These are phyloP conservation scores for Silurus lanzhouensis DNA, from an alignment of 2,797 vertebrate species.

Conservation along the genomic window DNA sequence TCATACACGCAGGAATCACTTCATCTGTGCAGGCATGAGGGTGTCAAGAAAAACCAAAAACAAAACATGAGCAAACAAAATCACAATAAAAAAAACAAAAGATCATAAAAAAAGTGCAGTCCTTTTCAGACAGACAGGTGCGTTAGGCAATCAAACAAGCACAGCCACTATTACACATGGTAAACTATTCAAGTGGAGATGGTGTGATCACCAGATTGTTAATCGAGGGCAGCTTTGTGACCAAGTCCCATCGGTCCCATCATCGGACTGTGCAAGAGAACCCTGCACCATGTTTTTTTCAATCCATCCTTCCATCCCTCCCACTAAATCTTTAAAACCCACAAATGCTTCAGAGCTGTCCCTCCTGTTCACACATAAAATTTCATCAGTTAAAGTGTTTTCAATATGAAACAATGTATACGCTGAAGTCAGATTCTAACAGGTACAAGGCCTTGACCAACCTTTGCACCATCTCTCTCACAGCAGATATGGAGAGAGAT, in stretches of 20 bases:
- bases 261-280: conserved; percentile 32
- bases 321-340: conserved; percentile 33
- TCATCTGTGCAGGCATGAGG: conserved; percentile 49
- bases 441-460: conserved; percentile 72
- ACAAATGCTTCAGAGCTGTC: conserved; percentile 53
- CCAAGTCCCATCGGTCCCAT: background rate
- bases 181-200: conserved; percentile 49
- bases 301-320: conserved; percentile 26
- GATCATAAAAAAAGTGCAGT: conserved; percentile 32
- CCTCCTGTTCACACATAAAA: conserved; percentile 45
- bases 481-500: conserved; percentile 56
- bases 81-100: conserved; percentile 16
- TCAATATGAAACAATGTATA: conserved; percentile 85
- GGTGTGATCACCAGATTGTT: conserved; percentile 41
- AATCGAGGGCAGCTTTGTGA: conserved; percentile 39
- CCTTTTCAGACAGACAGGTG: conserved; percentile 39
- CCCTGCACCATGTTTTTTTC: conserved; percentile 30
- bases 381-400: conserved; percentile 70
- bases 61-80: conserved; percentile 19
- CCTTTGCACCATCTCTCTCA: conserved; percentile 65
- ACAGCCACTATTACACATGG: conserved; percentile 44
- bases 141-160: conserved; percentile 36
- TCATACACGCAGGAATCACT: conserved; percentile 48
- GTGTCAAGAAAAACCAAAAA: conserved; percentile 29
- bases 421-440: conserved; percentile 86